Conservation (phyloP, 37 sponge, comb jelly and placozoan genomes). For the Beroe forskalii region DNA sequence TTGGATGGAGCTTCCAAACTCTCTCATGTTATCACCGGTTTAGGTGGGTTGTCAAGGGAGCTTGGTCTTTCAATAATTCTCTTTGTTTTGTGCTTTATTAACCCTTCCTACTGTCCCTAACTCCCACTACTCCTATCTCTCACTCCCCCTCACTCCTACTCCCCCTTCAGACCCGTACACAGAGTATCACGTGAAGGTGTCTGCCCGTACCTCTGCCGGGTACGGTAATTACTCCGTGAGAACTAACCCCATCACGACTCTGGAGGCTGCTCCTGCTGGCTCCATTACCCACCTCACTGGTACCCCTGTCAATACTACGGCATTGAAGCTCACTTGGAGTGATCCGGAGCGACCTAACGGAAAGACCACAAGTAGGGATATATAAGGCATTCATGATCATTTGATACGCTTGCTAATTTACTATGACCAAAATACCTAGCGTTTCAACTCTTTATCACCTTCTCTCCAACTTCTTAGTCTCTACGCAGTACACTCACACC, state of each 20-base stretch:
- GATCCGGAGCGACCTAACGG: conserved; percentile 19
- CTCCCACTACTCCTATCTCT: neutral
- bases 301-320: conserved; percentile 32
- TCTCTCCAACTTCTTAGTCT: too few species aligned
- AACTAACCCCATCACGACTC: neutral
- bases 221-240: conserved; percentile 20
- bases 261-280: conserved; percentile 14
- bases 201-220: conserved; percentile 31
- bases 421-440: too few species aligned
- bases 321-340: conserved; percentile 35
- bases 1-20: conserved; percentile 5
- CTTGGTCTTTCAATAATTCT: neutral
- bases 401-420: too few species aligned
- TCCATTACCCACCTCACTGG: conserved; percentile 27
- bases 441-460: too few species aligned
- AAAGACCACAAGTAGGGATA: conserved; percentile 20
- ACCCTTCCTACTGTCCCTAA: neutral
- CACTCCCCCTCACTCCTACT: neutral
- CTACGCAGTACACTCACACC: too few species aligned
- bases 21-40: neutral
- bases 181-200: conserved; percentile 37
- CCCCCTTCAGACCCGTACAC: conserved; percentile 44
- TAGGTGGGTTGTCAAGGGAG: neutral
- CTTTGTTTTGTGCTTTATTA: neutral
- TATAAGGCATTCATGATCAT: too few species aligned